These are phyloP conservation scores for Mythimna impura DNA, from an alignment of 2,888 invertebrate genomes.

Conservation along the genomic window DNA sequence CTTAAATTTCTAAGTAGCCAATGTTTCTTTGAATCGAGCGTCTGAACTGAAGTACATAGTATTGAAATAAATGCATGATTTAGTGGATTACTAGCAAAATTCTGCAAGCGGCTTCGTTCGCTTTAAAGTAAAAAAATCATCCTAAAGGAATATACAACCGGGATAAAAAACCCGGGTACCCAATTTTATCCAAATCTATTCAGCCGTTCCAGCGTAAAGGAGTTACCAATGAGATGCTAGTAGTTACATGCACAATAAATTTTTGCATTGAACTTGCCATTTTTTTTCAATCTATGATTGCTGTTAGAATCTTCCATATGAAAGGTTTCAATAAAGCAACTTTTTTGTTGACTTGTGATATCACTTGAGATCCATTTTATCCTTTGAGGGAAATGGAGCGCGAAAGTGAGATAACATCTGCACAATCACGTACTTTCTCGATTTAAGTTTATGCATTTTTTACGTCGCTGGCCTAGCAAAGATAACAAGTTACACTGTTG, in stretches of 20 bases:
- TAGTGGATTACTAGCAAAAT: neutral
- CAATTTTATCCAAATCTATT: no score
- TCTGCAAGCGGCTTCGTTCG: no score
- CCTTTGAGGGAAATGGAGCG: slow-evolving; percentile 19
- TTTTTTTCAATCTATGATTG: neutral
- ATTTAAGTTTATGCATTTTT: slow-evolving; percentile 19
- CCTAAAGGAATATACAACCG: no score
- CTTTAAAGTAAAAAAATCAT: no score
- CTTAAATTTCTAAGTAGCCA: slow-evolving; percentile 16
- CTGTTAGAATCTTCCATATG: neutral
- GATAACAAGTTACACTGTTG: neutral
- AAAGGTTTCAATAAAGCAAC: slow-evolving; percentile 15
- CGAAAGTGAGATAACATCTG: slow-evolving; percentile 35
- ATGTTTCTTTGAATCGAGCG: slow-evolving; percentile 19
- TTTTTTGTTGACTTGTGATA: slow-evolving; percentile 35
- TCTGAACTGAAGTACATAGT: neutral
- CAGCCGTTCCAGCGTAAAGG: no score
- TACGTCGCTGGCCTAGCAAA: neutral
- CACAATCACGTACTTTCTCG: slow-evolving; percentile 10
- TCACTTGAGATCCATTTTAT: slow-evolving; percentile 30
- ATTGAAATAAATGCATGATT: slow-evolving; percentile 2
- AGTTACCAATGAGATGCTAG: no score
- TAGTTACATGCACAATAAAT: neutral
- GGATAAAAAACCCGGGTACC: no score
- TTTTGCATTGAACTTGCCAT: neutral